Conservation (phyloP, 2,888 invertebrate species). For the Campopleginae sp. region DNA sequence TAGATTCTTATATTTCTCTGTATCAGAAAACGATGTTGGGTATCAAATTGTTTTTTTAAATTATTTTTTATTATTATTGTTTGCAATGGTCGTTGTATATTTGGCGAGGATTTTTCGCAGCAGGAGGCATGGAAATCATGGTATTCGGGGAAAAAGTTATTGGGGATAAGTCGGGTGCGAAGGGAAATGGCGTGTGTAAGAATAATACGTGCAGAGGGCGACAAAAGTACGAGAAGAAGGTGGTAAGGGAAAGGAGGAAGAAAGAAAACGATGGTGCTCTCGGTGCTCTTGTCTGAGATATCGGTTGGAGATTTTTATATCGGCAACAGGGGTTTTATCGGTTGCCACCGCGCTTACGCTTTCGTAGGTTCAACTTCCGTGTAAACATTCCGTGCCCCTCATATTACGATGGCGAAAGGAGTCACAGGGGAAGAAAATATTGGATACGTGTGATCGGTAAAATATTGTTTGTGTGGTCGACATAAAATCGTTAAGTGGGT, state of each 20-base stretch:
- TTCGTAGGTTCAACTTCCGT: constrained; percentile 46
- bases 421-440: constrained; percentile 40
- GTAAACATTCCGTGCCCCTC: constrained; percentile 58
- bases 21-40: no score
- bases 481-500: constrained; percentile 78
- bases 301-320: constrained; percentile 60
- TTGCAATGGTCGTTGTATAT: background rate
- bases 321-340: constrained; percentile 47
- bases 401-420: constrained; percentile 24
- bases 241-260: constrained; percentile 14
- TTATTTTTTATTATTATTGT: background rate
- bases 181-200: constrained; percentile 58
- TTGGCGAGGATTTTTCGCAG: background rate
- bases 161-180: constrained; percentile 37
- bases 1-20: no score
- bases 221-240: constrained; percentile 22
- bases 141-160: constrained; percentile 45
- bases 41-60: constrained; percentile 4
- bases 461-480: constrained; percentile 67
- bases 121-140: background rate
- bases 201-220: constrained; percentile 39
- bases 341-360: constrained; percentile 38
- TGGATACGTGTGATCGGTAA: constrained; percentile 61
- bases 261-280: constrained; percentile 44
- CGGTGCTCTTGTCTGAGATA: constrained; percentile 38